Base-by-base conservation (phyloP, 2,888 invertebrate species). In the Torymus texanus region DNA sequence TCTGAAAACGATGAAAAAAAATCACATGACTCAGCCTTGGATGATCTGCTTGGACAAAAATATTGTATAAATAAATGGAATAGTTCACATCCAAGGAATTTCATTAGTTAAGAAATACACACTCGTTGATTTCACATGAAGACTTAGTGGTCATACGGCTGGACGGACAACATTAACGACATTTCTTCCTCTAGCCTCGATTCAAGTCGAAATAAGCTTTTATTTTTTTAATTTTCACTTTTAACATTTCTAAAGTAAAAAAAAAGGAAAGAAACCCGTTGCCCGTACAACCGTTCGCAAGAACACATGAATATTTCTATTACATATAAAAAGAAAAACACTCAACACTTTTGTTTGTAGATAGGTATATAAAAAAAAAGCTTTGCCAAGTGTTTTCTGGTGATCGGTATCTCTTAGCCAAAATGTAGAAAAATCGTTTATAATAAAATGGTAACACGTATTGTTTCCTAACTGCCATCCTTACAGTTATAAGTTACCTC, bases 301-400 rank as follows among this genome's bases (percentile, higher is more conserved):
- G 29, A 29, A 82, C 78, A 84, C 71, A 82, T 78, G 79, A 70
- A 83, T 80, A 84, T 75, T 82, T 62, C 80, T 65, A 81, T 75
- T 50, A 29, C 66, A 11, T 58, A 78, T 66, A 65, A 55, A 67
- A 67, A 80, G 29, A 70, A 29, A 29, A 75, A 78, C 67, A 84
- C 85, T 84, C 83, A 84, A 82, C 85, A 86, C 83, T 84, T 88
- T 86, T 85, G 83, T 88, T 86, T 89, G 87, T 88, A 89, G 88
- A 88, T 89, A 89, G 87, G 84, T 87, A 89, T 83, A 87, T 87
- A 86, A 84, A 86, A 76, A 76, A 76, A 81, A 83, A 88, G 90
- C 90, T 90, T 89, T 88, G 89, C 88, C 88, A 88, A 90, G 86
- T 89, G 89, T 90, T 90, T 88, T 88, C 86, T 90, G 90, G 90